phyloP scores from a whole-genome alignment of 2,797 vertebrate species.

The Sebastiscus tertius region DNA sequence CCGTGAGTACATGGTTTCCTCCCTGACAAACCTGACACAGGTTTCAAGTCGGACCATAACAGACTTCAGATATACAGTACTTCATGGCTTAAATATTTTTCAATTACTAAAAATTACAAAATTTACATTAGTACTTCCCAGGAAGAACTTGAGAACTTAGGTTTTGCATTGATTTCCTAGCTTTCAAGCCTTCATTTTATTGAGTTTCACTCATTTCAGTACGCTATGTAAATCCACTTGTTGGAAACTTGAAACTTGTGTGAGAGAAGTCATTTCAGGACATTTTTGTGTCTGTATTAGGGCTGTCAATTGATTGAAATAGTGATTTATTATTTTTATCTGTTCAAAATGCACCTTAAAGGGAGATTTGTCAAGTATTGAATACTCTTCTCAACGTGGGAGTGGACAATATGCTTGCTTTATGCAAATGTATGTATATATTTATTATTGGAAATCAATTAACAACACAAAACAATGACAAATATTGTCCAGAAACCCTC shows the following conservation, averaged over 20 bases:
- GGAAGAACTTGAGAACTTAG: background rate
- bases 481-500: too few species aligned
- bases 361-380: too few species aligned
- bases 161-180: background rate
- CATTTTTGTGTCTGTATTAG: background rate
- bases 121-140: background rate
- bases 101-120: background rate
- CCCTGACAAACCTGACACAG: background rate
- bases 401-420: too few species aligned
- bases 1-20: slow-evolving; percentile 85
- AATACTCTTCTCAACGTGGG: too few species aligned
- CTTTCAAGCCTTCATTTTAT: background rate
- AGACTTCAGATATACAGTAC: background rate
- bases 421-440: too few species aligned
- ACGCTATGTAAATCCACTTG: background rate
- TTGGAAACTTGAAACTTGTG: background rate
- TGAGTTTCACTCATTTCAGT: background rate
- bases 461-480: too few species aligned
- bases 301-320: too few species aligned
- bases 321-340: too few species aligned
- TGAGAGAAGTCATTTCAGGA: background rate
- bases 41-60: background rate
- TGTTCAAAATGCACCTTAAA: too few species aligned
- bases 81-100: background rate
- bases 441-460: too few species aligned